A percentile compares a stretch with the other conserved stretches of the same genome.
Conservation (phyloP, 2,797 vertebrate species). For the Sebastes nivosus region DNA sequence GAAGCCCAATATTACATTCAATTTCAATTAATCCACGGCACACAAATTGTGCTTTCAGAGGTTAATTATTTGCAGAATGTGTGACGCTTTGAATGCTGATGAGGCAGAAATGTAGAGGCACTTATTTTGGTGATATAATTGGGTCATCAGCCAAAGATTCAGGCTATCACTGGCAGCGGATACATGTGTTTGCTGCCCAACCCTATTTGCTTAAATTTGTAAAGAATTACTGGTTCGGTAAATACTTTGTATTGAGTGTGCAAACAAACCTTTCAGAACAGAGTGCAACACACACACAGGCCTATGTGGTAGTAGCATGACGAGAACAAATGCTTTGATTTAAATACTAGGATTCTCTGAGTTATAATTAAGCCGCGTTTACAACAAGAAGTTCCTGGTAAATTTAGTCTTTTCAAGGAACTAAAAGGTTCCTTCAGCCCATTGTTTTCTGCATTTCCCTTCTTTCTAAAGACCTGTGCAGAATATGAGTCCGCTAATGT, state of each 20-base stretch:
- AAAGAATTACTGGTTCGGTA: not conserved
- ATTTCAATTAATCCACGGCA: constrained; percentile 3
- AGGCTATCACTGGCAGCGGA: not conserved
- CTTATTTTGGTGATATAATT: constrained; percentile 7
- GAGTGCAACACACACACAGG: not conserved
- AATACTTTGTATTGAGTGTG: not conserved
- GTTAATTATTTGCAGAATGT: constrained; percentile 11
- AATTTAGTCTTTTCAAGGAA: too few species aligned
- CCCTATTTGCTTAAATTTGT: constrained; percentile 13
- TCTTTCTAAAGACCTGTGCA: too few species aligned
- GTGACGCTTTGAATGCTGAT: constrained; percentile 17
- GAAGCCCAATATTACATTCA: not conserved
- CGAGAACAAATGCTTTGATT: not conserved
- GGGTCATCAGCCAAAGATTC: not conserved
- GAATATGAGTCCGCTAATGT: too few species aligned
- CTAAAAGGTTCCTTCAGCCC: too few species aligned
- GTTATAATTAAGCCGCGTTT: too few species aligned
- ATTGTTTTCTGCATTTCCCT: too few species aligned
- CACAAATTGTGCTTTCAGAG: constrained; percentile 12
- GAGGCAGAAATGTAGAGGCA: not conserved
- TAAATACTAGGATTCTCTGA: not conserved
- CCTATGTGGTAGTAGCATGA: not conserved
- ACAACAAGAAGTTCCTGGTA: too few species aligned
- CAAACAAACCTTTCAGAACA: not conserved
- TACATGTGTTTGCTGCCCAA: not conserved